phyloP scores from a whole-genome alignment of 2,888 invertebrate species.

The Netelia inedita region DNA sequence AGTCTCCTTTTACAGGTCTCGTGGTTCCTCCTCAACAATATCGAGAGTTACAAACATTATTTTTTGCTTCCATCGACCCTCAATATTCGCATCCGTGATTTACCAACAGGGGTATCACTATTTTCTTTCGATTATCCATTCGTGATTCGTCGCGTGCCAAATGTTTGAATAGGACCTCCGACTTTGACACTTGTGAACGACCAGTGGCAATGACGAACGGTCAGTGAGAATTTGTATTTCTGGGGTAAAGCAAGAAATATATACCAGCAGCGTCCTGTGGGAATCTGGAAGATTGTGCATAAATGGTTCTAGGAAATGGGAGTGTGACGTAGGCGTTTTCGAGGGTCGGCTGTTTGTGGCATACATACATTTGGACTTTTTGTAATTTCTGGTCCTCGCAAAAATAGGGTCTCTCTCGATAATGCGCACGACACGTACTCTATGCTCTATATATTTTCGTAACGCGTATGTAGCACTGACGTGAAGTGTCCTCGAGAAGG shows the following conservation, averaged over 20 bases:
- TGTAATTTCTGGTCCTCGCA: conserved; percentile 61
- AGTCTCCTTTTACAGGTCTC: background rate
- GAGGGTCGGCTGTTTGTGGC: conserved; percentile 5
- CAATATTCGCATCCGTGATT: conserved; percentile 39
- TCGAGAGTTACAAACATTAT: background rate
- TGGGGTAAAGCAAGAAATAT: conserved; percentile 26
- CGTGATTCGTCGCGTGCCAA: conserved; percentile 61
- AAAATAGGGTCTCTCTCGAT: conserved; percentile 44
- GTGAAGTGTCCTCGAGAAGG: conserved; percentile 79
- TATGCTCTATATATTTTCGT: conserved; percentile 5
- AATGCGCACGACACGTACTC: conserved; percentile 1
- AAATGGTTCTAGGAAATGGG: background rate
- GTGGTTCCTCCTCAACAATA: conserved; percentile 15
- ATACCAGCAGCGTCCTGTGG: background rate
- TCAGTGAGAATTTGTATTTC: conserved; percentile 42
- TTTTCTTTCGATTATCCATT: conserved; percentile 65
- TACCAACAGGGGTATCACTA: conserved; percentile 22
- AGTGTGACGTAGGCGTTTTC: background rate
- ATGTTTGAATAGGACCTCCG: conserved; percentile 51
- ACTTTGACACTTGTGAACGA: conserved; percentile 3
- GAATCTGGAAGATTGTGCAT: conserved; percentile 25
- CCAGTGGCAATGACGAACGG: background rate
- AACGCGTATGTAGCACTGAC: conserved; percentile 76
- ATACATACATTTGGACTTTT: conserved; percentile 46
- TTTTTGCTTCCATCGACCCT: conserved; percentile 21